Conservation (phyloP, 2,888 invertebrate genomes). For the Brachynemurus nebulosus region DNA sequence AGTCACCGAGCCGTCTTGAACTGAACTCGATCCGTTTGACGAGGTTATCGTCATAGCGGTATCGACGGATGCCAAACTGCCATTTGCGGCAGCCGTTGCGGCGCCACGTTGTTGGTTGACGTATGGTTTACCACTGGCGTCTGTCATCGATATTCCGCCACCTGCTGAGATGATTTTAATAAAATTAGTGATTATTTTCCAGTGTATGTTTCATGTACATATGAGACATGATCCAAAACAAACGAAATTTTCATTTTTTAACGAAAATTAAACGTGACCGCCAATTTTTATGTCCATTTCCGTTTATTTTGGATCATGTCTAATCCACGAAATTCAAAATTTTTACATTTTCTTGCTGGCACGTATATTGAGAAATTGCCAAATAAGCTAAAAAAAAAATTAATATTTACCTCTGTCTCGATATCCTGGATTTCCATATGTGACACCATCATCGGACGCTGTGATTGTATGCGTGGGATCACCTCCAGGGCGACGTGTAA, state of each 20-base stretch:
- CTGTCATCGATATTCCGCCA: constrained; percentile 63
- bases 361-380: too few species aligned
- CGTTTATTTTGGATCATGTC: too few species aligned
- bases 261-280: too few species aligned
- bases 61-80: constrained; percentile 57
- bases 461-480: constrained; percentile 56
- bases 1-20: constrained; percentile 34
- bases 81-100: constrained; percentile 38
- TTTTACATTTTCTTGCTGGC: neutral
- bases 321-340: neutral
- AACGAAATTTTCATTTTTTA: neutral
- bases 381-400: neutral
- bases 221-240: neutral
- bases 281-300: too few species aligned
- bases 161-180: constrained; percentile 38
- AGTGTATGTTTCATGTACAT: neutral
- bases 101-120: too few species aligned
- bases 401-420: constrained; percentile 41
- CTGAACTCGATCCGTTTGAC: constrained; percentile 34
- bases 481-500: constrained; percentile 59
- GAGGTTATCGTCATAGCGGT: constrained; percentile 45
- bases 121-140: constrained; percentile 76
- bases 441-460: constrained; percentile 46
- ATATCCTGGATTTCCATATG: constrained; percentile 77
- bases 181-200: constrained; percentile 5